These are phyloP conservation scores for Ochropacha duplaris DNA, from an alignment of 2,888 invertebrate genomes.

Conservation along the genomic window DNA sequence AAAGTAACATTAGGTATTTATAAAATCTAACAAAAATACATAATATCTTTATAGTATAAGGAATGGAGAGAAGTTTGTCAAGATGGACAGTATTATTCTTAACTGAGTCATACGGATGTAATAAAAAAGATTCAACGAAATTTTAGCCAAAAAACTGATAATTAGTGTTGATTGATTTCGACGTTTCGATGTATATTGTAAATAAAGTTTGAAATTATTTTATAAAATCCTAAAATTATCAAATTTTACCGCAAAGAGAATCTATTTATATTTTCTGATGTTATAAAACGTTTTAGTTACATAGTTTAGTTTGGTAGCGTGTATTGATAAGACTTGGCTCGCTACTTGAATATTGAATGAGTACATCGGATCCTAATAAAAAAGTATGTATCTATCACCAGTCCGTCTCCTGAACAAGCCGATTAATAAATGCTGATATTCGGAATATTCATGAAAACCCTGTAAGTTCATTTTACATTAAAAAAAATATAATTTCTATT, in stretches of 20 bases:
- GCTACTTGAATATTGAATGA: too few species aligned
- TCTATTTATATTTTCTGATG: too few species aligned
- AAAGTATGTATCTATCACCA: not conserved
- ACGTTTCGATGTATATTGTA: slow-evolving; percentile 7
- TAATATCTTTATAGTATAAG: slow-evolving; percentile 35
- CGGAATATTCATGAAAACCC: slow-evolving; percentile 14
- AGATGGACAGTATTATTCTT: slow-evolving; percentile 5
- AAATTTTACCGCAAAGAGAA: too few species aligned
- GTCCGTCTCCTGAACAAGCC: not conserved
- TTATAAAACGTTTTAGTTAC: too few species aligned
- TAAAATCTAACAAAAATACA: slow-evolving; percentile 38
- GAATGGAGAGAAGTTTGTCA: slow-evolving; percentile 58
- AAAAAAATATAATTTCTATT: slow-evolving; percentile 20
- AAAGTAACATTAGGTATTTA: slow-evolving; percentile 1
- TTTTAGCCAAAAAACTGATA: not conserved
- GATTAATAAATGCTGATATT: not conserved
- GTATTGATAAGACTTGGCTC: too few species aligned
- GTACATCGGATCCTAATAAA: not conserved
- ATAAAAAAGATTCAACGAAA: not conserved
- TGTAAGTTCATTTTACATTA: slow-evolving; percentile 16
- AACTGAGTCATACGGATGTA: not conserved
- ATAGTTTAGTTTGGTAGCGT: not conserved
- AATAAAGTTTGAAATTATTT: not conserved
- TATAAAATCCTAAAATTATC: too few species aligned
- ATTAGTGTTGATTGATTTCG: slow-evolving; percentile 4